phyloP scores from a whole-genome alignment of 1,140 invertebrate species.

The Hyles vespertilio region DNA sequence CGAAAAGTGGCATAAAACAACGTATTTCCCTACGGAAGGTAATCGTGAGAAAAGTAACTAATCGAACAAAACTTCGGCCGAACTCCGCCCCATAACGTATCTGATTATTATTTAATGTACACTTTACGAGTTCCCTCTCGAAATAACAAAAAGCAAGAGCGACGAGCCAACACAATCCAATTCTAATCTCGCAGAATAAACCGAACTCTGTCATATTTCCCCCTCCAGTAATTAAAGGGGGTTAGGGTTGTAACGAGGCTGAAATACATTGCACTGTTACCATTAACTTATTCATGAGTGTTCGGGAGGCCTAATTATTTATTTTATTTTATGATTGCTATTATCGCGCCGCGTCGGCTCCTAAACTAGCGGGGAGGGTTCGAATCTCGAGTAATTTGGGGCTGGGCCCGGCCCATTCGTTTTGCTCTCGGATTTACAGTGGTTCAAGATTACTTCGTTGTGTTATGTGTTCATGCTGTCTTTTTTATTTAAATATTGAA shows the following conservation, averaged over 20 bases:
- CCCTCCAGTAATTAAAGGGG: constrained; percentile 47
- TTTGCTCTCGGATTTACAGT: not conserved
- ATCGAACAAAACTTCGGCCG: too few relatives aligned
- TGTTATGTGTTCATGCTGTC: too few relatives aligned
- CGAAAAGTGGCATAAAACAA: too few relatives aligned
- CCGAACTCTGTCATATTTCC: constrained; percentile 40
- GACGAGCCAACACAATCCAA: too few relatives aligned
- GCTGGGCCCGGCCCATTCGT: constrained; percentile 1
- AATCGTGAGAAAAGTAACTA: not conserved
- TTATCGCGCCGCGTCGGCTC: constrained; percentile 53
- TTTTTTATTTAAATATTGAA: too few relatives aligned
- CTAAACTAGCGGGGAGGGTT: constrained; percentile 49
- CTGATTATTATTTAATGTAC: too few relatives aligned
- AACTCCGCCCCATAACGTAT: too few relatives aligned
- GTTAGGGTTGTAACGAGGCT: constrained; percentile 1
- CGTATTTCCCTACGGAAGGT: not conserved
- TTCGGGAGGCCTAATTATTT: constrained; percentile 59
- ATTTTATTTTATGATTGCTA: constrained; percentile 68
- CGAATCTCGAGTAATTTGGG: constrained; percentile 51
- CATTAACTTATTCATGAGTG: constrained; percentile 69
- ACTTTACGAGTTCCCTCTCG: too few relatives aligned
- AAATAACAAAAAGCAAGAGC: too few relatives aligned
- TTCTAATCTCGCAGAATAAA: constrained; percentile 25
- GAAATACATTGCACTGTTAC: constrained; percentile 12
- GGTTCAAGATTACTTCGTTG: too few relatives aligned